Percentiles rank a stretch among this genome's conserved stretches.
Evolutionary conservation across 2,888 invertebrate species (phyloP).

Genomic region (Sphinx pinastri): DNA sequence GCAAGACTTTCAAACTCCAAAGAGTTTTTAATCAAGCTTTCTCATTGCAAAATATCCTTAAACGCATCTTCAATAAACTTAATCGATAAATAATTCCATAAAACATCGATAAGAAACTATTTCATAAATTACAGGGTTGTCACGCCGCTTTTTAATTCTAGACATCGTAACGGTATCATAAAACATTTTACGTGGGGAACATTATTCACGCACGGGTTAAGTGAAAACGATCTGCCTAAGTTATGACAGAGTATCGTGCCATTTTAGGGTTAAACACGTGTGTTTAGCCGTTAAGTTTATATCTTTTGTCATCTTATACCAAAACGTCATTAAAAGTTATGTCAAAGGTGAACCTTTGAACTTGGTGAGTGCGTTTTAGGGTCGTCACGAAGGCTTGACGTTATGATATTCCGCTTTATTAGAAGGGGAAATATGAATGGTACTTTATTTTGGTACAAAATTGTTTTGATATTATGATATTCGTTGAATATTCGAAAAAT

Average conservation of each 20-base stretch:
- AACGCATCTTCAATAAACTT: not conserved
- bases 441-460: not conserved
- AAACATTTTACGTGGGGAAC: constrained; percentile 9
- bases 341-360: constrained; percentile 10
- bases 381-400: not conserved
- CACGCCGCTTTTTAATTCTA: constrained; percentile 3
- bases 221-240: constrained; percentile 39
- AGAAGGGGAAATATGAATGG: not conserved
- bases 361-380: constrained; percentile 15
- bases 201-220: constrained; percentile 23
- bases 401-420: constrained; percentile 1
- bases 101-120: not conserved
- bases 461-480: no score
- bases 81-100: not conserved
- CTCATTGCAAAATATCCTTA: no score
- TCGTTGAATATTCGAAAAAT: no score
- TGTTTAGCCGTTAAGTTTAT: constrained; percentile 38
- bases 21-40: no score
- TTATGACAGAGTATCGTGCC: constrained; percentile 51
- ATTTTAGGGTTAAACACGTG: constrained; percentile 48
- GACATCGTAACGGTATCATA: constrained; percentile 29
- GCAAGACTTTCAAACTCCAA: no score
- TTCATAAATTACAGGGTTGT: not conserved
- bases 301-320: constrained; percentile 31
- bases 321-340: constrained; percentile 33